Evolutionary conservation across 1,140 invertebrate species (phyloP), one percentile per base, ranked within the genome.

Genomic region (Asobara japonica): DNA sequence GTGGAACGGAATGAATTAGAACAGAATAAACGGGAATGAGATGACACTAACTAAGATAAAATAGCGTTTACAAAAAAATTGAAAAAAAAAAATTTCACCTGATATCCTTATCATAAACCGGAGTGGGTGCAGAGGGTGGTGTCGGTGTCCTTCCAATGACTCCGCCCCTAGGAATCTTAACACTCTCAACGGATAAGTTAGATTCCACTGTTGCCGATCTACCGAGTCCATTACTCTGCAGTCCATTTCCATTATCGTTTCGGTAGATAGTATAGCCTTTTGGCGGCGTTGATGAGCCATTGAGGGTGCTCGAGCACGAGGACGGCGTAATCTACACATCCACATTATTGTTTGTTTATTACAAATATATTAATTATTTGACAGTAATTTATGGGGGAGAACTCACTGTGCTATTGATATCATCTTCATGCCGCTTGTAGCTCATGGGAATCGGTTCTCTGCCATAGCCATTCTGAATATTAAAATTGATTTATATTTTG

Each of bases 91-190:
- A 11, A 25, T 22, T 8, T 67, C 72, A 82, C 80, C 74, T 73
- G 30, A 70, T 22, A 61, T 76, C 61, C 61, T 82, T 82, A 25
- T 78, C 67, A 38, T 69, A 75, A 38, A 72, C 56, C 0, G 56
- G 38, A 22, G 75, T 69, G 0, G 69, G 82, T 11, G 79, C 79
- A 1, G 81, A 77, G 1, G 74, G 77, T 68, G 78, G 82, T 7
- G 78, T 79, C 18, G 84, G 84, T 5, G 84, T 81, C 45, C 78
- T 82, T 1, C 84, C 84, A 65, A 85, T 84, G 5, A 85, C 77
- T 38, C 84, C 83, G 18, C 83, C 84, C 22, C 84, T 74, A 3
- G 84, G 84, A 61, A 83, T 83, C 45, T 77, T 78, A n/a, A 69
- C 10, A 16, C 30, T 8, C 69, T 65, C 18, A 65, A 74, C 29